A percentile compares a stretch with the other conserved stretches of the same genome.
These are phyloP conservation scores for Channa striata DNA, from an alignment of 2,797 vertebrate genomes.

Conservation along the genomic window DNA sequence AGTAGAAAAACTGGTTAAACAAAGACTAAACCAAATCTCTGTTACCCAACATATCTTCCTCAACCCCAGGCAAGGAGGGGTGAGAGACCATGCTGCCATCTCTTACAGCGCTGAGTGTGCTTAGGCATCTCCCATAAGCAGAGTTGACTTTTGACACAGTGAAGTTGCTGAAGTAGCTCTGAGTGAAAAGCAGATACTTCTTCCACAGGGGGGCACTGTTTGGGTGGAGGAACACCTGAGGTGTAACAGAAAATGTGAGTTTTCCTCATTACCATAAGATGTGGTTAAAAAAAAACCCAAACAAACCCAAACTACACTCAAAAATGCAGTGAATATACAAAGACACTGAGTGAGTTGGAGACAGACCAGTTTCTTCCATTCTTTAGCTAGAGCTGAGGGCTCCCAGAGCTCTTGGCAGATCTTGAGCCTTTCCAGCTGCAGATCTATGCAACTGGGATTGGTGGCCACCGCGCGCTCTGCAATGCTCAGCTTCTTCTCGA, in stretches of 20 bases:
- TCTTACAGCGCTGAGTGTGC: slow-evolving; percentile 89
- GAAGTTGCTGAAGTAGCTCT: slow-evolving; percentile 96
- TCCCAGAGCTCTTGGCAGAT: slow-evolving; percentile 95
- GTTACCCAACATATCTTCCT: slow-evolving; percentile 92
- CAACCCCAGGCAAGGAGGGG: slow-evolving; percentile 87
- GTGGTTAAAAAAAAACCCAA: background rate
- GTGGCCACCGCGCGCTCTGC: slow-evolving; percentile 91
- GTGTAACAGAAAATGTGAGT: slow-evolving; percentile 2
- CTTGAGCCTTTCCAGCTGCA: slow-evolving; percentile 90
- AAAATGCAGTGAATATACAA: background rate
- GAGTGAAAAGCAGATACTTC: slow-evolving; percentile 92
- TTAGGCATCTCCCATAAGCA: slow-evolving; percentile 94
- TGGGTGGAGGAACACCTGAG: slow-evolving; percentile 92
- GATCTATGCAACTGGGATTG: slow-evolving; percentile 89
- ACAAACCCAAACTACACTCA: background rate
- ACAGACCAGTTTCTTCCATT: slow-evolving; percentile 93
- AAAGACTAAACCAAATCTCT: background rate
- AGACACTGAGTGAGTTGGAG: background rate
- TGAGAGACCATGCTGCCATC: slow-evolving; percentile 96
- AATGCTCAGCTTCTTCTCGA: slow-evolving; percentile 96
- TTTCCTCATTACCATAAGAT: background rate
- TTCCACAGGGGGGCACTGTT: slow-evolving; percentile 92
- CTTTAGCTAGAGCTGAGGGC: slow-evolving; percentile 87
- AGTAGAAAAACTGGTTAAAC: background rate
- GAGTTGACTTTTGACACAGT: slow-evolving; percentile 89